Evolutionary conservation across 2,888 invertebrate genomes (phyloP).

Genomic region (Plebejus melissa): DNA sequence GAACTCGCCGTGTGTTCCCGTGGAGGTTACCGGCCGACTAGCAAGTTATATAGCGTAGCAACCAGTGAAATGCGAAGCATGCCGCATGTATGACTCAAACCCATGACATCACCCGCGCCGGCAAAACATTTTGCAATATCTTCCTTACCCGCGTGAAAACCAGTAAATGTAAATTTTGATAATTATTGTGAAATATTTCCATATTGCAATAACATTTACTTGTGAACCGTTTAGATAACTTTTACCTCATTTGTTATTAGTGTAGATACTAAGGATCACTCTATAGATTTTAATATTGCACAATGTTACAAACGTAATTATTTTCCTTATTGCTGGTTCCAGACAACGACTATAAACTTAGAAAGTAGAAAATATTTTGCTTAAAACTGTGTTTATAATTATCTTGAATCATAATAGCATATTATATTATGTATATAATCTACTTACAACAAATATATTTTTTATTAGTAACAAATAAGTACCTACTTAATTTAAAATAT

Average conservation of each 20-base stretch:
- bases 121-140: not conserved
- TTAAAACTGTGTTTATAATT: too few species aligned
- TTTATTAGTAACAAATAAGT: too few species aligned
- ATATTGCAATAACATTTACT: not conserved
- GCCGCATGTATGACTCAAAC: not conserved
- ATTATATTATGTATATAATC: too few species aligned
- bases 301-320: not conserved
- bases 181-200: not conserved
- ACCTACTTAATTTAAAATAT: too few species aligned
- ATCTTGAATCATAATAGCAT: too few species aligned
- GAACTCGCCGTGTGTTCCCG: not conserved
- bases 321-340: not conserved
- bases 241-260: not conserved
- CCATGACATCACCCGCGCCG: not conserved
- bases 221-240: not conserved
- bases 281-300: not conserved
- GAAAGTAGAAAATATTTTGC: not conserved
- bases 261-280: not conserved
- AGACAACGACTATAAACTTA: not conserved
- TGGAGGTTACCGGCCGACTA: not conserved
- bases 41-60: not conserved
- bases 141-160: not conserved
- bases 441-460: too few species aligned
- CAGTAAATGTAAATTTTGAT: not conserved
- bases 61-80: not conserved